Percentiles rank a stretch among this genome's conserved stretches.
Conservation (phyloP, 92 coral and sea anemone species). For the Micromussa lordhowensis region DNA sequence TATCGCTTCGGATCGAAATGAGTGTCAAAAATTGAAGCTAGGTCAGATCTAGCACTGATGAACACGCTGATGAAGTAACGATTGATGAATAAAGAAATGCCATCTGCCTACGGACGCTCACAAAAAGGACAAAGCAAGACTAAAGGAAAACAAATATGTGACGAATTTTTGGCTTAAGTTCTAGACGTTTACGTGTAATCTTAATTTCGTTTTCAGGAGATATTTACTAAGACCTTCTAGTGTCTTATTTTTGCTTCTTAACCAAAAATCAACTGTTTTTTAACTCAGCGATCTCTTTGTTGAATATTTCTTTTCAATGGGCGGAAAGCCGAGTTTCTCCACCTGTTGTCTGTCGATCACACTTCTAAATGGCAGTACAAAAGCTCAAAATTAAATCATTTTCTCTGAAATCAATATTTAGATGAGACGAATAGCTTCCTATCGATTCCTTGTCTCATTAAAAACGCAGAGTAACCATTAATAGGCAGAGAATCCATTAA, state of each 20-base stretch:
- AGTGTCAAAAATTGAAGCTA: neutral
- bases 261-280: neutral
- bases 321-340: neutral
- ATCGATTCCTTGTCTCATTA: neutral
- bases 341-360: slow-evolving; percentile 8
- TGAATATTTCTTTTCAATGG: neutral
- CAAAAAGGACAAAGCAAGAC: neutral
- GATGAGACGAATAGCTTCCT: neutral
- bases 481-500: neutral
- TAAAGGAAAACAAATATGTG: neutral
- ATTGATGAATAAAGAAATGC: neutral
- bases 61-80: neutral
- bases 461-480: slow-evolving; percentile 4
- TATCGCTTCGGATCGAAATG: neutral
- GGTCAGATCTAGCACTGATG: neutral
- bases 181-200: neutral
- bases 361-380: neutral
- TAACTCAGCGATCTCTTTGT: neutral
- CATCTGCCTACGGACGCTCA: slow-evolving; percentile 6
- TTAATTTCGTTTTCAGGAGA: neutral
- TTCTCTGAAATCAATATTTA: neutral
- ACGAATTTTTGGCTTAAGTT: neutral
- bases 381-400: neutral
- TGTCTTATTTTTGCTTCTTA: neutral
- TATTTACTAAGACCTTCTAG: neutral